Conservation (phyloP, 2,888 invertebrate species). For the Apantesis nais region DNA sequence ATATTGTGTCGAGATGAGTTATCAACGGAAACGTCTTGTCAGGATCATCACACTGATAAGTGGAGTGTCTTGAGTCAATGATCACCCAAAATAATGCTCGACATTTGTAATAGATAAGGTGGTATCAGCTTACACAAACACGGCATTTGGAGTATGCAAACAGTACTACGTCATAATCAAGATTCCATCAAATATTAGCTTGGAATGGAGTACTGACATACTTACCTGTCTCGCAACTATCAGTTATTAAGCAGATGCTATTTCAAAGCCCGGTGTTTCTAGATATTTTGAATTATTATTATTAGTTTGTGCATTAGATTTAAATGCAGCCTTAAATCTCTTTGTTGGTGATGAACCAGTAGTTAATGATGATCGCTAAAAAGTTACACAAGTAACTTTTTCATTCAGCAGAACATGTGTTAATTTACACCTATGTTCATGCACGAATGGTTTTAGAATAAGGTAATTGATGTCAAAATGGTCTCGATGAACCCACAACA, state of each 20-base stretch:
- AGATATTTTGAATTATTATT: not conserved
- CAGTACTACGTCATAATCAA: slow-evolving; percentile 74
- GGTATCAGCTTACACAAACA: slow-evolving; percentile 74
- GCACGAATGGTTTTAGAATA: slow-evolving; percentile 24
- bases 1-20: slow-evolving; percentile 44
- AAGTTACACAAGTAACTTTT: not conserved
- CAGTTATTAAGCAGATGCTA: not conserved
- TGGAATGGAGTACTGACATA: slow-evolving; percentile 40
- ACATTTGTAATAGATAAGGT: slow-evolving; percentile 71
- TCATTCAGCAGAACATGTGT: not conserved
- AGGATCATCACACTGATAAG: slow-evolving; percentile 71
- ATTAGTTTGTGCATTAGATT: not conserved
- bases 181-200: slow-evolving; percentile 60
- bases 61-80: slow-evolving; percentile 76
- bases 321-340: not conserved
- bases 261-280: not conserved
- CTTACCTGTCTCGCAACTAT: slow-evolving; percentile 28
- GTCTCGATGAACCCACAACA: slow-evolving; percentile 33
- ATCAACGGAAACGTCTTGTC: slow-evolving; percentile 63
- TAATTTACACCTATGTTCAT: not conserved
- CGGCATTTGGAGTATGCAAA: slow-evolving; percentile 79
- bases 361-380: not conserved
- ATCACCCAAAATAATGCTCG: slow-evolving; percentile 77
- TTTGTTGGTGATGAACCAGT: not conserved
- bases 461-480: slow-evolving; percentile 34